Conservation (phyloP, 2,797 vertebrate genomes). For the Chelmon rostratus region DNA sequence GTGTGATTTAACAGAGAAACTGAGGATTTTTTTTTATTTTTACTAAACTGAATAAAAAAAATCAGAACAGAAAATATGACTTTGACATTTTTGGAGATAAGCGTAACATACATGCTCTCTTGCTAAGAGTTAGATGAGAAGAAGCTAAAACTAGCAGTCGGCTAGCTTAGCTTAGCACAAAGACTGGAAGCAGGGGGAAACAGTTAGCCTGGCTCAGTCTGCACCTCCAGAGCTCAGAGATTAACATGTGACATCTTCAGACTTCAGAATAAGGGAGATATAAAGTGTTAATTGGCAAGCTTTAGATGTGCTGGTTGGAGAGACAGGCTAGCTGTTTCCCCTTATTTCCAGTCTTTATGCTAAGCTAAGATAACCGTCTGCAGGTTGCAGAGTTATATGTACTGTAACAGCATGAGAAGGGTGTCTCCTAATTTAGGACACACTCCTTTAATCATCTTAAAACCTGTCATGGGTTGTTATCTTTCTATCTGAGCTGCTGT, state of each 20-base stretch:
- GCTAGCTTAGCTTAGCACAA: neutral
- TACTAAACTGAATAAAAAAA: no score
- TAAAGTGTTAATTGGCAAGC: no score
- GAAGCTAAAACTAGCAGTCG: neutral
- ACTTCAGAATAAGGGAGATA: no score
- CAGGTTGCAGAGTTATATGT: neutral
- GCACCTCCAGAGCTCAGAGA: no score
- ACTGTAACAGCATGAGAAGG: neutral
- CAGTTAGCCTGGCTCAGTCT: no score
- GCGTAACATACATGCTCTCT: no score
- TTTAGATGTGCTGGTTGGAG: no score
- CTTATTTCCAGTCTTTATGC: neutral
- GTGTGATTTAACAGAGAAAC: neutral
- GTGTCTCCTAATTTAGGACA: no score
- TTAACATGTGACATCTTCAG: no score
- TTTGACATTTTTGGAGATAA: neutral
- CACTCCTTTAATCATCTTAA: neutral
- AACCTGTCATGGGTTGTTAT: neutral
- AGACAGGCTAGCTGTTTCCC: neutral
- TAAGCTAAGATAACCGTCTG: neutral
- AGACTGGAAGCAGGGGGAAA: neutral
- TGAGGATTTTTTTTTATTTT: neutral
- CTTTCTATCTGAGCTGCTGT: neutral
- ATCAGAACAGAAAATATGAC: neutral
- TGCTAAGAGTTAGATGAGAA: no score